These are phyloP conservation scores for Hirtodrosophila duncani DNA, from an alignment of 2,888 invertebrate genomes.

Conservation along the genomic window DNA sequence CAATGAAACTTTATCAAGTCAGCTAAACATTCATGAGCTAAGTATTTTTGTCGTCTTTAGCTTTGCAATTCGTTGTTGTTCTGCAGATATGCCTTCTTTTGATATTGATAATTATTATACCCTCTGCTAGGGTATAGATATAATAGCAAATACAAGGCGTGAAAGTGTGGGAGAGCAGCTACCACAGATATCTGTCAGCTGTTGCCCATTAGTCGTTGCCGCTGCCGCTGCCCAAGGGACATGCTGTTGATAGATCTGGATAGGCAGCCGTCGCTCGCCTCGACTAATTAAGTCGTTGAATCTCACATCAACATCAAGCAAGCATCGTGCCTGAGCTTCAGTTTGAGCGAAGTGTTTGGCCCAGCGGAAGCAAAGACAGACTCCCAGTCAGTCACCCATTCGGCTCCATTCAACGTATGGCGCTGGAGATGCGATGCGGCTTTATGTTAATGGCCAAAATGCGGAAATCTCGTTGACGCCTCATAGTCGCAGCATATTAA, in stretches of 20 bases:
- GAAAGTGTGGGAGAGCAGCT: slow-evolving; percentile 71
- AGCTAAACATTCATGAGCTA: too few relatives aligned
- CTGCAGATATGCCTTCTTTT: too few relatives aligned
- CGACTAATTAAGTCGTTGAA: slow-evolving; percentile 52
- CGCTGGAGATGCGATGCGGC: slow-evolving; percentile 18
- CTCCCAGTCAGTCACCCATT: slow-evolving; percentile 29
- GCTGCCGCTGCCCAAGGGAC: slow-evolving; percentile 14
- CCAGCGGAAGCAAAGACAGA: slow-evolving; percentile 51
- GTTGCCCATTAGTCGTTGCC: slow-evolving; percentile 31
- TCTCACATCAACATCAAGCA: not conserved
- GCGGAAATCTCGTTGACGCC: slow-evolving; percentile 60
- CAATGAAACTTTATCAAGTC: too few relatives aligned
- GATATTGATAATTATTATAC: too few relatives aligned
- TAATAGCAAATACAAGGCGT: slow-evolving; percentile 49
- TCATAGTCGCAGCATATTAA: slow-evolving; percentile 33
- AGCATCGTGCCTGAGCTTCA: too few relatives aligned
- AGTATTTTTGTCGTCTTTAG: too few relatives aligned
- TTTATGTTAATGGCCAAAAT: slow-evolving; percentile 42
- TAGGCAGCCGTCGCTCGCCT: slow-evolving; percentile 35
- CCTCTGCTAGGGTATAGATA: too few relatives aligned
- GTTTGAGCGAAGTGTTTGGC: slow-evolving; percentile 7
- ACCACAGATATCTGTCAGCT: slow-evolving; percentile 42
- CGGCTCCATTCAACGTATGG: slow-evolving; percentile 6
- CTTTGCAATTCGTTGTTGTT: too few relatives aligned
- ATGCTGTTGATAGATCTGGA: slow-evolving; percentile 41